A percentile compares a stretch with the other conserved stretches of the same genome.
Conservation (phyloP, 1,140 invertebrate species). For the Brachionus plicatilis region DNA sequence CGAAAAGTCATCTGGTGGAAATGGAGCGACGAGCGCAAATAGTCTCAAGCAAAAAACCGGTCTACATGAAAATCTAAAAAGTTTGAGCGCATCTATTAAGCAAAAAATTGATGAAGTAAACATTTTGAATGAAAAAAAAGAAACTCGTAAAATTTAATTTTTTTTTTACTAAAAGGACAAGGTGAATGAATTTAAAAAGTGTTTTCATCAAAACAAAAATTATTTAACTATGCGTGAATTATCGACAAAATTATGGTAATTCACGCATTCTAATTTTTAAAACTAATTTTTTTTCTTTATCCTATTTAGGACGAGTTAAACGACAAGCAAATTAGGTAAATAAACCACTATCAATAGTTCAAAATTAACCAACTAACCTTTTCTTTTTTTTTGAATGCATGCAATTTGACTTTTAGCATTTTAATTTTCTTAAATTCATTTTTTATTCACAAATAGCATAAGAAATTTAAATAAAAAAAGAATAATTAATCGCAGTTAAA, state of each 20-base stretch:
- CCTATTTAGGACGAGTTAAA: not conserved
- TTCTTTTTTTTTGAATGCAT: not conserved
- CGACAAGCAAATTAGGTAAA: constrained; percentile 31
- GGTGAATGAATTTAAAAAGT: not conserved
- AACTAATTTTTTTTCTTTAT: not conserved
- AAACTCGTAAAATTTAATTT: not conserved
- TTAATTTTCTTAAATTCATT: not conserved
- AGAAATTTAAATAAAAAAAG: too few relatives aligned
- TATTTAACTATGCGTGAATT: constrained; percentile 18
- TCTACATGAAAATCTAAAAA: constrained; percentile 28
- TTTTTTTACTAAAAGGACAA: not conserved
- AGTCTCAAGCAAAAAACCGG: constrained; percentile 10
- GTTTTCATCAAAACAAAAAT: not conserved
- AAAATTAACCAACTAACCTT: not conserved
- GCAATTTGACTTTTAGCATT: not conserved
- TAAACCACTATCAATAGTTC: not conserved
- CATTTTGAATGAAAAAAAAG: not conserved
- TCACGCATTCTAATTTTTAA: not conserved
- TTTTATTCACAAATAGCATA: too few relatives aligned
- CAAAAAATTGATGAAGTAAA: constrained; percentile 34
- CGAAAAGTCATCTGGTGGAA: not conserved
- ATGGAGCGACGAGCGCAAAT: not conserved
- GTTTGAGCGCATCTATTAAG: not conserved
- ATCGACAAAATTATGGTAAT: not conserved
- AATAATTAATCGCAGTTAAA: too few relatives aligned